Evolutionary conservation across 1,140 invertebrate genomes (phyloP), one percentile per base, ranked within the genome.

Genomic region (Scaptomyza pallida): DNA sequence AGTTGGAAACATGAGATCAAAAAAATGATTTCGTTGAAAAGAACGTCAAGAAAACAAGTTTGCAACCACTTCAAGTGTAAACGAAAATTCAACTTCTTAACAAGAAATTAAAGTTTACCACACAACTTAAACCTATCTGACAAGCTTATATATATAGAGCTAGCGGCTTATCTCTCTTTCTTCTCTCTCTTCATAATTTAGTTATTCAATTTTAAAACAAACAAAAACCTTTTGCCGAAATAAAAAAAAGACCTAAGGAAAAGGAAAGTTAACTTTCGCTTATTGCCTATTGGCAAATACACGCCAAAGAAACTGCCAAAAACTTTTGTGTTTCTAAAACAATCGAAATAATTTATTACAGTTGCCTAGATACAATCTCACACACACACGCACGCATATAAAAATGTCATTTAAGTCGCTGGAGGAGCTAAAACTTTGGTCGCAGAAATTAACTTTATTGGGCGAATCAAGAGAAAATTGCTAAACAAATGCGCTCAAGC

Each of bases 381-480:
- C 45, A 16, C n/a, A 12, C 48, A 26, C 37, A 48, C 33, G n/a
- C 33, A 37, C 33, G 5, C 33, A 26, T 52, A 88, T 81, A 86
- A 81, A 86, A 86, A 86, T 88, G 81, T 86, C 82, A 86, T 88
- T 86, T 86, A 88, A 61, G 45, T 30, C 26, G 40, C 21, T 23
- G 1, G 9, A 37, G 21, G 2, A 16, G 35, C 41, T 17, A 61
- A 86, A 80, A 70, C 40, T 75, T 85, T 44, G 52, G 45, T 40
- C 67, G 51, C 54, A 59, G 50, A 86, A 85, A 86, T 85, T 85
- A 86, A 85, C 69, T 85, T 85, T 85, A 85, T 86, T 86, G 81
- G 78, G 63, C 70, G 81, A 86, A 86, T 86, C 82, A 88, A 88
- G 78, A 75, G 77, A 77, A 86, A 86, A 86, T 86, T 78, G 81